Percentiles rank a stretch among this genome's conserved stretches.
phyloP scores from a whole-genome alignment of 1,140 invertebrate genomes.

The Brachionus sp. region DNA sequence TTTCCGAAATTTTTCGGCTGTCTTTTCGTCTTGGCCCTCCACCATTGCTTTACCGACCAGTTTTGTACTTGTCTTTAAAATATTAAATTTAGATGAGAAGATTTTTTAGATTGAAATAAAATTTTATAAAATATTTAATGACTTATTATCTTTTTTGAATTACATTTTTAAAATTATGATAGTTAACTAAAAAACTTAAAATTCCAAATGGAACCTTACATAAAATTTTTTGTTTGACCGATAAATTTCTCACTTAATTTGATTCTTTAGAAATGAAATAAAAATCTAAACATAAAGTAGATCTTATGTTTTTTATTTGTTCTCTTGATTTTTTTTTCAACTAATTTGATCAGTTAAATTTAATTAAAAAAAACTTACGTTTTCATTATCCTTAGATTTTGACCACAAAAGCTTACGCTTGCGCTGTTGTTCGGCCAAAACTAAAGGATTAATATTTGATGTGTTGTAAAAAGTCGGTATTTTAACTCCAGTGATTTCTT shows the following conservation, averaged over 20 bases:
- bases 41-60: slow-evolving; percentile 67
- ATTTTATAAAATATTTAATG: not conserved
- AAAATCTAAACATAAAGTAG: too few relatives aligned
- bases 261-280: too few relatives aligned
- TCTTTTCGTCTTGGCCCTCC: slow-evolving; percentile 81
- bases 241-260: too few relatives aligned
- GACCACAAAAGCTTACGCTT: slow-evolving; percentile 82
- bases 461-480: slow-evolving; percentile 75
- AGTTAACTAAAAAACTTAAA: too few relatives aligned
- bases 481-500: slow-evolving; percentile 56
- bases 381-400: slow-evolving; percentile 62
- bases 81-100: not conserved
- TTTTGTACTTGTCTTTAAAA: slow-evolving; percentile 48
- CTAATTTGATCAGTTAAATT: not conserved
- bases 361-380: slow-evolving; percentile 56
- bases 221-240: too few relatives aligned
- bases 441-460: slow-evolving; percentile 71
- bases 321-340: not conserved
- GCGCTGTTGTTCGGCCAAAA: slow-evolving; percentile 80
- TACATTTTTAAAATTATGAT: too few relatives aligned
- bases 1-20: slow-evolving; percentile 87
- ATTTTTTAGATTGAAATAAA: not conserved
- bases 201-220: too few relatives aligned
- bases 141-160: too few relatives aligned
- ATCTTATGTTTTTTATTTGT: too few relatives aligned